Percentiles rank a stretch among this genome's conserved stretches.
Conservation (phyloP, 2,113 vertebrate genomes). For the Cyprinus carpio region DNA sequence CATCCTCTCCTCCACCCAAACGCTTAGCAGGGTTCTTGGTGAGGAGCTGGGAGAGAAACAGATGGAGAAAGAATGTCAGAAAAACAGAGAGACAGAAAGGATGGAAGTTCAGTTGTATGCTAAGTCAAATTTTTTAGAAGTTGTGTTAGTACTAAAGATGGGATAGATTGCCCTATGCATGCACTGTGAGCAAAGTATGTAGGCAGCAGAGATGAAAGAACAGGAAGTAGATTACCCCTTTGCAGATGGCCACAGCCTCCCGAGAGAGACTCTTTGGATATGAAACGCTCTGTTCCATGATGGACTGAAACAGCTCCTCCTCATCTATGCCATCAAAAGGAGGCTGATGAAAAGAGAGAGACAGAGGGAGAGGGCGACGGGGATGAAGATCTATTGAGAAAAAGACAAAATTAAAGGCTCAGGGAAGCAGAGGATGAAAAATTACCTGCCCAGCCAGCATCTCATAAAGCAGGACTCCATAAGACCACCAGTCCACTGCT, state of each 20-base stretch:
- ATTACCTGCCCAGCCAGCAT: conserved; percentile 90
- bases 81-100: background rate
- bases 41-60: conserved; percentile 75
- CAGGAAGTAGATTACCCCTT: conserved; percentile 77
- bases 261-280: conserved; percentile 88
- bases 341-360: conserved; percentile 69
- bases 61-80: background rate
- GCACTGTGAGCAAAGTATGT: background rate
- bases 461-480: conserved; percentile 89
- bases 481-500: conserved; percentile 94
- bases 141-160: background rate
- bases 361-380: conserved; percentile 18
- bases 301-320: conserved; percentile 90
- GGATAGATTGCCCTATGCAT: background rate
- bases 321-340: conserved; percentile 90
- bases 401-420: background rate
- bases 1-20: conserved; percentile 82
- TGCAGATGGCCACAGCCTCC: conserved; percentile 89
- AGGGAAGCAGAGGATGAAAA: conserved; percentile 61
- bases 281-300: conserved; percentile 88
- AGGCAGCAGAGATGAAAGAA: conserved; percentile 9
- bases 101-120: background rate
- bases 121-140: background rate
- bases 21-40: conserved; percentile 88
- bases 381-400: conserved; percentile 15